These are phyloP conservation scores for Ruditapes philippinarum DNA, from an alignment of 1,140 invertebrate species.

Conservation along the genomic window DNA sequence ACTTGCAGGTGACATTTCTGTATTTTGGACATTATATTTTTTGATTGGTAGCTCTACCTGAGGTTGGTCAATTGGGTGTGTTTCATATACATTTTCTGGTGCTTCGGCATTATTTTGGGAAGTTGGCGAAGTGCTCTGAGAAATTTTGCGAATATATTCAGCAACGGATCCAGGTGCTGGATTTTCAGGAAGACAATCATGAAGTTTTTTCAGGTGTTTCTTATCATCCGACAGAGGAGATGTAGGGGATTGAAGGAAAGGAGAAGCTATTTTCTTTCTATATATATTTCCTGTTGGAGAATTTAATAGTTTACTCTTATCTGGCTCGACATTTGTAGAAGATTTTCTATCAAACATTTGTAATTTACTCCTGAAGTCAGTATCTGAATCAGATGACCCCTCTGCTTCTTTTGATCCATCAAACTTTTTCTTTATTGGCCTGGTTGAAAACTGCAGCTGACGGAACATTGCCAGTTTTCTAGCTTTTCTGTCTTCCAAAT, in stretches of 20 bases:
- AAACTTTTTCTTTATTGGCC: constrained; percentile 45
- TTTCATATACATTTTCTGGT: neutral
- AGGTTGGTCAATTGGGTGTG: no score
- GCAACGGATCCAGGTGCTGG: constrained; percentile 51
- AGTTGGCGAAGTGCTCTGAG: neutral
- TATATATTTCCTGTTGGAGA: neutral
- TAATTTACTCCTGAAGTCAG: constrained; percentile 54
- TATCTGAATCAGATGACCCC: constrained; percentile 1
- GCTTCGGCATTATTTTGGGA: neutral
- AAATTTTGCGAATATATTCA: constrained; percentile 54
- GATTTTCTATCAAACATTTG: constrained; percentile 55
- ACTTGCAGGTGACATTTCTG: neutral
- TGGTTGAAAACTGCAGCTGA: constrained; percentile 56
- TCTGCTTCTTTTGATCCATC: neutral
- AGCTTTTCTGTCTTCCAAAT: constrained; percentile 37
- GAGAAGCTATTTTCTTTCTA: constrained; percentile 26
- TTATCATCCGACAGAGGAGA: constrained; percentile 49
- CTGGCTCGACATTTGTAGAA: constrained; percentile 2
- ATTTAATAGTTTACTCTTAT: neutral
- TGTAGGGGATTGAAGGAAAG: constrained; percentile 22
- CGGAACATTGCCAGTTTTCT: constrained; percentile 38
- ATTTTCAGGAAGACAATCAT: constrained; percentile 39
- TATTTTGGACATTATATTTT: neutral
- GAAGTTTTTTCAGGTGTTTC: constrained; percentile 53
- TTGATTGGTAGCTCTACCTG: no score